phyloP scores from a whole-genome alignment of 2,797 vertebrate genomes.

The Hipposideros larvatus region DNA sequence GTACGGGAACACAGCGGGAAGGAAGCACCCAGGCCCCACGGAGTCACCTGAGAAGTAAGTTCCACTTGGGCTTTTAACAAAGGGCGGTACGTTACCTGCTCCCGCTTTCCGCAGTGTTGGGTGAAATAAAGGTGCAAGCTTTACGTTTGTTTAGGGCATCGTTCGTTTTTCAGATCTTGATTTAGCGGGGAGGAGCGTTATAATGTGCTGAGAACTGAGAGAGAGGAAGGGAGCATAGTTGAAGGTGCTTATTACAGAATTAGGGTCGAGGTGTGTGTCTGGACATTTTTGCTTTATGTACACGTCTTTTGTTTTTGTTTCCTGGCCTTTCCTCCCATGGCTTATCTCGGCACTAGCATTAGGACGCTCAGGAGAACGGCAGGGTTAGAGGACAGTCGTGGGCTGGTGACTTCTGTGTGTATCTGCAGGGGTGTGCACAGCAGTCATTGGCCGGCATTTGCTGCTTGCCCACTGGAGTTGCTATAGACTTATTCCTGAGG shows the following conservation, averaged over 20 bases:
- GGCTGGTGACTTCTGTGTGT: background rate
- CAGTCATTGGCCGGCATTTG: background rate
- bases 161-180: background rate
- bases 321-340: background rate
- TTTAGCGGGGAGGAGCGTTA: background rate
- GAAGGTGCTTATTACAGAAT: background rate
- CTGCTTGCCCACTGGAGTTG: background rate
- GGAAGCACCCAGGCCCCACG: constrained; percentile 61
- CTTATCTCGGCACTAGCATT: background rate
- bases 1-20: constrained; percentile 69
- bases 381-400: background rate
- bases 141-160: background rate
- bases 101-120: background rate
- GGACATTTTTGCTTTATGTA: background rate
- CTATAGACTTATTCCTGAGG: rapidly evolving
- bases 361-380: background rate
- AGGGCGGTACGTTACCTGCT: background rate
- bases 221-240: background rate
- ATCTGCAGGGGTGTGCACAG: background rate
- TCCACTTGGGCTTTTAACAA: background rate
- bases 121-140: background rate
- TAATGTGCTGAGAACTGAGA: background rate
- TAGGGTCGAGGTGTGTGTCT: background rate
- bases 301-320: background rate
- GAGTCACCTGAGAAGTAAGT: constrained; percentile 88